These are phyloP conservation scores for Drosophila ustulata DNA, from an alignment of 2,888 invertebrate species.

Conservation along the genomic window DNA sequence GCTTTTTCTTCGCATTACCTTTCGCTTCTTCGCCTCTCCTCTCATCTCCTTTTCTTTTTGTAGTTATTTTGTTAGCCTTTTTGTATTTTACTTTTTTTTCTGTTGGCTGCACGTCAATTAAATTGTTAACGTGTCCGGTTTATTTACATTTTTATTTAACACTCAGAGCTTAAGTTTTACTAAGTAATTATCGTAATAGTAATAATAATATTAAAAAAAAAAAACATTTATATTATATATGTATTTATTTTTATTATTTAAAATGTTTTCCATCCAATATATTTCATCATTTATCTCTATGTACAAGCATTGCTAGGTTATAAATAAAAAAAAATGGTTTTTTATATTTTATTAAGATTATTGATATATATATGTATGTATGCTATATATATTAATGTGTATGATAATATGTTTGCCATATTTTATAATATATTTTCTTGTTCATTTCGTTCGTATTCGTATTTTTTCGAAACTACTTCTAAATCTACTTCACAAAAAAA, in stretches of 20 bases:
- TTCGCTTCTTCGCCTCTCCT: slow-evolving; percentile 9
- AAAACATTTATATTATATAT: slow-evolving; percentile 47
- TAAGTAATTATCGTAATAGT: slow-evolving; percentile 34
- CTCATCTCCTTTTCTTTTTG: slow-evolving; percentile 11
- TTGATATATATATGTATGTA: slow-evolving; percentile 22
- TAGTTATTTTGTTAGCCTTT: slow-evolving; percentile 2
- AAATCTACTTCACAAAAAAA: slow-evolving; percentile 15
- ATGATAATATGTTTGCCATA: slow-evolving; percentile 12
- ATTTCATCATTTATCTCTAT: slow-evolving; percentile 57
- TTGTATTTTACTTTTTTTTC: slow-evolving; percentile 1
- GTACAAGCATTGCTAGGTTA: slow-evolving; percentile 73
- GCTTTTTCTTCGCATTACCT: slow-evolving; percentile 12
- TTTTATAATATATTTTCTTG: slow-evolving; percentile 28
- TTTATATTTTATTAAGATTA: slow-evolving; percentile 27
- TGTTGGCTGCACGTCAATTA: slow-evolving; percentile 61
- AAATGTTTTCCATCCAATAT: slow-evolving; percentile 58
- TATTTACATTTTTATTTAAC: slow-evolving; percentile 69
- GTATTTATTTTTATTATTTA: slow-evolving; percentile 47
- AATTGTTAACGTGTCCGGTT: slow-evolving; percentile 63
- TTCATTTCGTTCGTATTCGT: background rate
- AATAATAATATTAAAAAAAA: slow-evolving; percentile 44
- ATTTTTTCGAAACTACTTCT: slow-evolving; percentile 3
- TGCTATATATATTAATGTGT: slow-evolving; percentile 15
- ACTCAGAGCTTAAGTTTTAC: slow-evolving; percentile 71
- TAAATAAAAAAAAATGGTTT: slow-evolving; percentile 55